Evolutionary conservation across 1,140 invertebrate genomes (phyloP), one percentile per base, ranked within the genome.

Genomic region (Pteromalus puparum): DNA sequence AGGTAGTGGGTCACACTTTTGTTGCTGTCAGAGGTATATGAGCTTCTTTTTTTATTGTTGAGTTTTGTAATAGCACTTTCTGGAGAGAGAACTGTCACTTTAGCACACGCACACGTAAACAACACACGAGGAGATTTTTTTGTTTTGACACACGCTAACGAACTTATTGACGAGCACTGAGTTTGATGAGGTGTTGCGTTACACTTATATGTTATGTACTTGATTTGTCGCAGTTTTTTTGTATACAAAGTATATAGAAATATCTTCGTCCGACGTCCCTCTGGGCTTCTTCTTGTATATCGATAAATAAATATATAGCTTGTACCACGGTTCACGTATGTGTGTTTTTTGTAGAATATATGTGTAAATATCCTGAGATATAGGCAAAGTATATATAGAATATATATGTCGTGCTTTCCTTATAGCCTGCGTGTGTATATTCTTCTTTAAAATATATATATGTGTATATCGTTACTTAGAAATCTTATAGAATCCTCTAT

Each of bases 291-390:
- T 70, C 18, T n/a, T 74, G 72, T 74, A 74, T 74, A 74, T 78
- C 21, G 38, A 67, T 82, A 82, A 48, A 83, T 83, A 83, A 53
- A 83, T 83, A 77, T 74, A 70, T 68, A 78, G 26, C 61, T 82
- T 76, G 24, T 28, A 76, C 67, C 24, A 76, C 61, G 26, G 30
- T 78, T 48, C 82, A 24, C 65, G 18, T 73, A 73, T 73, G 73
- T 48, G 28, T 74, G 28, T 74, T 34, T 34, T 74, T 34, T 34
- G 30, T 34, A 74, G 6, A 42, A 42, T 42, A 42, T 74, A 75
- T 46, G 21, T 75, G 21, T 79, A 84, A 42, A 79, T 84, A 73
- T 77, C 24, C 30, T 42, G 38, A 42, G 38, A 42, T 79, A 46
- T 82, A 82, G 48, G 53, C 67, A 84, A 42, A 74, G 21, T 74